phyloP scores from a whole-genome alignment of 2,888 invertebrate genomes.

The Parelbella ahira region DNA sequence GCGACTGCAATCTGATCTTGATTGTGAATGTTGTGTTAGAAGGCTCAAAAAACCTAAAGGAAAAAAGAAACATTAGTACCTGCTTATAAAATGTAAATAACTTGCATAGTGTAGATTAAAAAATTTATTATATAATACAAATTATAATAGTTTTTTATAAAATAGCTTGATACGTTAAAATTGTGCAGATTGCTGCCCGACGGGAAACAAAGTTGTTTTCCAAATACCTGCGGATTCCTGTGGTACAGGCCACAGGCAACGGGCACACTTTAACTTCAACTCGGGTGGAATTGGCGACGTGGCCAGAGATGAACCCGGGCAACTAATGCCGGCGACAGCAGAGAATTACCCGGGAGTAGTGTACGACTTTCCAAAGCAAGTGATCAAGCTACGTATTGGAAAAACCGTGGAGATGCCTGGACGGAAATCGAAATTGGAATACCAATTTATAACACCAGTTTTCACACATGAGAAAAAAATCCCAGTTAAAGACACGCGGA shows the following conservation, averaged over 20 bases:
- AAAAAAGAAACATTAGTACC: constrained; percentile 35
- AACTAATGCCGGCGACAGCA: constrained; percentile 46
- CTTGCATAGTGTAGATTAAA: too few species aligned
- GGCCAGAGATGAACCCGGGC: constrained; percentile 60
- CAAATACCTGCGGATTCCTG: constrained; percentile 67
- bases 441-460: constrained; percentile 66
- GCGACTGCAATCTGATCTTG: constrained; percentile 58
- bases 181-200: constrained; percentile 76
- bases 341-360: constrained; percentile 59
- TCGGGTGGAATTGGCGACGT: constrained; percentile 66
- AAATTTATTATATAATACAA: constrained; percentile 29
- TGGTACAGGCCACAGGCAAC: constrained; percentile 61
- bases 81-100: constrained; percentile 28
- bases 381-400: constrained; percentile 64
- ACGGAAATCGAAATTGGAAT: constrained; percentile 64
- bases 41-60: constrained; percentile 43
- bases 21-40: constrained; percentile 56
- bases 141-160: constrained; percentile 1
- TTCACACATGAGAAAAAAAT: constrained; percentile 43
- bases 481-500: constrained; percentile 55
- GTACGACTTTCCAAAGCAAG: constrained; percentile 59
- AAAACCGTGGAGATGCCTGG: constrained; percentile 64
- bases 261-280: constrained; percentile 64
- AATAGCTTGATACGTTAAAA: constrained; percentile 28
- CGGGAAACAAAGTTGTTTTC: constrained; percentile 72